These are phyloP conservation scores for Muscicapa comitata DNA, from an alignment of 2,797 vertebrate genomes.

Conservation along the genomic window DNA sequence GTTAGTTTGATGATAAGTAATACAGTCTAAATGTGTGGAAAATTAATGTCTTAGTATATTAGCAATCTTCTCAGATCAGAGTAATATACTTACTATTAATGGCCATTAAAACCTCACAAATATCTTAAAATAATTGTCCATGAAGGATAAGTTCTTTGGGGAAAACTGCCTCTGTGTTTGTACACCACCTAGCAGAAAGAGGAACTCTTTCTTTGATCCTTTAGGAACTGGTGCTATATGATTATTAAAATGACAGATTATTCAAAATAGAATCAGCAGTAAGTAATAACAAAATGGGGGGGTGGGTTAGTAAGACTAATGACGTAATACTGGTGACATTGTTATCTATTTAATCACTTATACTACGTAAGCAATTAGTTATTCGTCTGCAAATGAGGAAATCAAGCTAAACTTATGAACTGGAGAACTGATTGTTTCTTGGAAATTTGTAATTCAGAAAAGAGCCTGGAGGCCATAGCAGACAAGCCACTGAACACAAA, in stretches of 20 bases:
- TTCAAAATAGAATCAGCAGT: not conserved
- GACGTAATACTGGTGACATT: not conserved
- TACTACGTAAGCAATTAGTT: not conserved
- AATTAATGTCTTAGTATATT: not conserved
- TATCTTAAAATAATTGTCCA: not conserved
- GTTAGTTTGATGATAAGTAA: not conserved
- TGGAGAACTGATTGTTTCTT: not conserved
- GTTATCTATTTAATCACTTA: not conserved
- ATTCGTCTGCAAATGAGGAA: not conserved
- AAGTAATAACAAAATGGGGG: not conserved
- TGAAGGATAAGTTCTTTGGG: not conserved
- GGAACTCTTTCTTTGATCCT: not conserved
- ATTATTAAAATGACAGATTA: not conserved
- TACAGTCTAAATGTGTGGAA: not conserved
- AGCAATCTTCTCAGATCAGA: not conserved
- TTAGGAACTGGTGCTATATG: not conserved
- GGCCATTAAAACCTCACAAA: not conserved
- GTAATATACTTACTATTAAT: not conserved
- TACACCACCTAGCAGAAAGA: not conserved
- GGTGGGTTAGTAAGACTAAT: not conserved
- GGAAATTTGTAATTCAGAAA: not conserved
- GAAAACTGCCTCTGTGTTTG: not conserved
- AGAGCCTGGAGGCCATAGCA: not conserved
- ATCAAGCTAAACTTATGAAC: not conserved
- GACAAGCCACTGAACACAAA: not conserved